Evolutionary conservation across 1,140 invertebrate species (phyloP).

Genomic region (Calosoma granatense): DNA sequence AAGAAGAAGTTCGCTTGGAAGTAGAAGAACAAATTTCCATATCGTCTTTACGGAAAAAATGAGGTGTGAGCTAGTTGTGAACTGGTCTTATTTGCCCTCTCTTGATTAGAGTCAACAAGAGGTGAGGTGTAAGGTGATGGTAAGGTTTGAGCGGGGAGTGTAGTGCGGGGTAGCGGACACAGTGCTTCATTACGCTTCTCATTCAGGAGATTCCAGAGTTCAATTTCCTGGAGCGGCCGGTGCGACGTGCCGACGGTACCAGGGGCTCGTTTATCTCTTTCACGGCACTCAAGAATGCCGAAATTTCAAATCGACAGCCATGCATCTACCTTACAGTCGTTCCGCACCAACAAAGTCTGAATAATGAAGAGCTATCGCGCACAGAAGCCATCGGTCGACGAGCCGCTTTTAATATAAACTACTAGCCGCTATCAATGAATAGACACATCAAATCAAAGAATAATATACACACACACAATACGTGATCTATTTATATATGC

Average conservation of each 20-base stretch:
- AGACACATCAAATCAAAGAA: too few species aligned
- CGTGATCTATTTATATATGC: too few species aligned
- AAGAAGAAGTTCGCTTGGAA: too few species aligned
- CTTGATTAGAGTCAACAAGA: slow-evolving; percentile 17
- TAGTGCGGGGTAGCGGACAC: background rate
- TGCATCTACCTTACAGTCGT: background rate
- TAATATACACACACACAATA: too few species aligned
- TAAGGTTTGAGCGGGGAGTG: background rate
- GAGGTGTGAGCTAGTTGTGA: slow-evolving; percentile 9
- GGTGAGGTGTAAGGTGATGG: background rate
- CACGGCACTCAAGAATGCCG: background rate
- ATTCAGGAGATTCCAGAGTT: slow-evolving; percentile 16
- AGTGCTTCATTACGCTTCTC: slow-evolving; percentile 15
- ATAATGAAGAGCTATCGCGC: background rate
- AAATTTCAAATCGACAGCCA: background rate
- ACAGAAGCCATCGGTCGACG: too few species aligned
- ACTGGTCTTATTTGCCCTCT: slow-evolving; percentile 11
- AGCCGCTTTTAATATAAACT: too few species aligned
- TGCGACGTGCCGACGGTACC: background rate
- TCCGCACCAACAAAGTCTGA: background rate
- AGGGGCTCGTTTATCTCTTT: background rate
- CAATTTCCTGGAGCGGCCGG: slow-evolving; percentile 11
- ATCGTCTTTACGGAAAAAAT: slow-evolving; percentile 8
- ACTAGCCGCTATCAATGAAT: too few species aligned
- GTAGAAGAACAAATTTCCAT: slow-evolving; percentile 12